phyloP scores from a whole-genome alignment of 2,113 vertebrate genomes.

The Speoplatyrhinus poulsoni region DNA sequence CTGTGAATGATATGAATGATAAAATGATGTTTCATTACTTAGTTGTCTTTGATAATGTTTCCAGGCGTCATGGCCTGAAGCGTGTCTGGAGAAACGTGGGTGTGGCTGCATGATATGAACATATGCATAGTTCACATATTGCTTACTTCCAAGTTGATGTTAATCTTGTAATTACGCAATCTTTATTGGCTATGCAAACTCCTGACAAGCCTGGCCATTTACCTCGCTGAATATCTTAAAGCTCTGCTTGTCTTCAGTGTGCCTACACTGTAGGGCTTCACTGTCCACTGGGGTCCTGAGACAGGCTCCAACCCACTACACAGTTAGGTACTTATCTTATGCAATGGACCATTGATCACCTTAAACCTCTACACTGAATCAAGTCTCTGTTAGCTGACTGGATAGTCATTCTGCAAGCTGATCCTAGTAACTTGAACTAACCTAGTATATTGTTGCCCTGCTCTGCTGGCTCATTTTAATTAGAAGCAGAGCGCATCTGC shows the following conservation, averaged over 20 bases:
- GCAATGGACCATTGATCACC: slow-evolving; percentile 75
- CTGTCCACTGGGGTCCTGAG: slow-evolving; percentile 62
- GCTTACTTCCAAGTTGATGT: no score
- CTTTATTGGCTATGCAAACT: slow-evolving; percentile 46
- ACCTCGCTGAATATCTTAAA: slow-evolving; percentile 57
- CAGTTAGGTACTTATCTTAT: slow-evolving; percentile 73
- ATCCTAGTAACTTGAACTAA: slow-evolving; percentile 62
- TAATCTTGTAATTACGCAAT: slow-evolving; percentile 35
- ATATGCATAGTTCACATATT: no score
- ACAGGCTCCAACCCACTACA: slow-evolving; percentile 54
- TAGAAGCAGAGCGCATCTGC: slow-evolving; percentile 11
- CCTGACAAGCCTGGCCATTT: slow-evolving; percentile 32
- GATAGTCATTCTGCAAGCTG: slow-evolving; percentile 53
- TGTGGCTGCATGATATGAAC: no score
- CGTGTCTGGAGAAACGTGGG: no score
- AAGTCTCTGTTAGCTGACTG: slow-evolving; percentile 56
- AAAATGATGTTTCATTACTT: neutral
- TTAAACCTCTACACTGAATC: slow-evolving; percentile 64
- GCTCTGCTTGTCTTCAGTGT: slow-evolving; percentile 60
- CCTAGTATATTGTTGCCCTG: slow-evolving; percentile 19
- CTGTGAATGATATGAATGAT: no score
- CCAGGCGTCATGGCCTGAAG: no score
- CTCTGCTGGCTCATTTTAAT: slow-evolving; percentile 1
- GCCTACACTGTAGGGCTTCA: slow-evolving; percentile 46
- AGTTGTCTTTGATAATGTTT: neutral